These are phyloP conservation scores for Mormyrus lacerda DNA, from an alignment of 2,113 vertebrate genomes.

Conservation along the genomic window DNA sequence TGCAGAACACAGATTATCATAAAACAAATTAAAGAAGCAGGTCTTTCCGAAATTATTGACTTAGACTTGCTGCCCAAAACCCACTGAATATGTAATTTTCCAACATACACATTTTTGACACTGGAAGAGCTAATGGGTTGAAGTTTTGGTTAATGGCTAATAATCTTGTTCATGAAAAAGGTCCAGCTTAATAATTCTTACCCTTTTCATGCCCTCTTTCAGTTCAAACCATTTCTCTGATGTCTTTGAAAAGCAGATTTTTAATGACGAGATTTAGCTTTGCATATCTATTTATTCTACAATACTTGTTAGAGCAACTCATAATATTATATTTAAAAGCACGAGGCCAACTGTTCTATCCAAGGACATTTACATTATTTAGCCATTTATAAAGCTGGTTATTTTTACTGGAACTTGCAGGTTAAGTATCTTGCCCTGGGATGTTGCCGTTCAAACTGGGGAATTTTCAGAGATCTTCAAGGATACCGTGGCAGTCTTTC, in stretches of 20 bases:
- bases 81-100: not conserved
- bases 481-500: not conserved
- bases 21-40: not conserved
- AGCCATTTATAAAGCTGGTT: not conserved
- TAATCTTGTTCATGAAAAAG: not conserved
- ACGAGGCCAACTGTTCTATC: not conserved
- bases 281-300: not conserved
- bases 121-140: conserved; percentile 5
- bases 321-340: not conserved
- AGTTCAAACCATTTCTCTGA: not conserved
- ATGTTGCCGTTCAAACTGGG: not conserved
- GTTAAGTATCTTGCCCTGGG: not conserved
- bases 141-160: conserved; percentile 23
- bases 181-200: not conserved
- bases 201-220: not conserved
- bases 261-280: not conserved
- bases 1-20: not conserved
- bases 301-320: not conserved
- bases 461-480: not conserved
- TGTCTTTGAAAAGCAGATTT: not conserved
- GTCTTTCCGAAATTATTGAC: conserved; percentile 37
- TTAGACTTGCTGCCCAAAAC: conserved; percentile 23
- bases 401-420: not conserved
- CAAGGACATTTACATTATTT: not conserved
- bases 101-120: not conserved